Conservation (phyloP, 2,888 invertebrate genomes). For the Dynastes hyllus region DNA sequence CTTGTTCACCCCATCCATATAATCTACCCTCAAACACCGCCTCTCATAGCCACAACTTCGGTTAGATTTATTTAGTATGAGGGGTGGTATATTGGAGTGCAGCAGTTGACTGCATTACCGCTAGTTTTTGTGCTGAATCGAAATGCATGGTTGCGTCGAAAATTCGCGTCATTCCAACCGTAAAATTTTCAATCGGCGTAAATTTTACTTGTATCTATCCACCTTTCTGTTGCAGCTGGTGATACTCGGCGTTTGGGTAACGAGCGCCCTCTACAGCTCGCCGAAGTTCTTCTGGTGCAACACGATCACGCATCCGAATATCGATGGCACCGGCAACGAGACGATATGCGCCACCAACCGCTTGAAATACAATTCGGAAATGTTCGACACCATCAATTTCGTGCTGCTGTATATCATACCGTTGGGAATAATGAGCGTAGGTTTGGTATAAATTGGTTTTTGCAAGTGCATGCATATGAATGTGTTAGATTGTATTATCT, state of each 20-base stretch:
- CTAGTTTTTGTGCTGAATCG: not conserved
- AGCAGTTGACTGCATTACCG: too few relatives aligned
- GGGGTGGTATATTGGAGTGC: too few relatives aligned
- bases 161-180: not conserved
- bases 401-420: conserved; percentile 88
- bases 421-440: conserved; percentile 84
- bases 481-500: not conserved
- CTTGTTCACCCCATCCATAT: too few relatives aligned
- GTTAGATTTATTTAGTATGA: too few relatives aligned
- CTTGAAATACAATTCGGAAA: conserved; percentile 84
- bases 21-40: too few relatives aligned
- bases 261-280: conserved; percentile 87
- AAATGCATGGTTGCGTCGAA: not conserved
- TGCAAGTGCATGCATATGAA: not conserved
- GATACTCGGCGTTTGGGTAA: conserved; percentile 86
- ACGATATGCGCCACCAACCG: conserved; percentile 84
- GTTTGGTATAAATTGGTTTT: conserved; percentile 61
- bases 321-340: conserved; percentile 76
- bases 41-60: too few relatives aligned
- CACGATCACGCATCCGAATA: conserved; percentile 77
- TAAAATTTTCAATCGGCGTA: not conserved
- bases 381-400: conserved; percentile 88
- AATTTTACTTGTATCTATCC: not conserved
- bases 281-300: conserved; percentile 90
- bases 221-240: conserved; percentile 75